Conservation (phyloP, 2,888 invertebrate genomes). For the Notodonta ziczac region DNA sequence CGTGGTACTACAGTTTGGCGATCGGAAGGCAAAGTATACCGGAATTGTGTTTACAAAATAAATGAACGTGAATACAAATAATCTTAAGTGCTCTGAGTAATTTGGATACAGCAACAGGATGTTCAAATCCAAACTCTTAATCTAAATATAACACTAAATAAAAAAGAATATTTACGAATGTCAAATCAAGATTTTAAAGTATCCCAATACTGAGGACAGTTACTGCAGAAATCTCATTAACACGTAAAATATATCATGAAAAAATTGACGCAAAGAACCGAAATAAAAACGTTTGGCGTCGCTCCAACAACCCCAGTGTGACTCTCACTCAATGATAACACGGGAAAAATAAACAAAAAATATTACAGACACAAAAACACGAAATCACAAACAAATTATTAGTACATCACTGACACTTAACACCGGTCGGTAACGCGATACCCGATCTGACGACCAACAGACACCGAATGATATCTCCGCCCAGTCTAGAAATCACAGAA, state of each 20-base stretch:
- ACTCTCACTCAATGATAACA: neutral
- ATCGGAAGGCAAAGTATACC: neutral
- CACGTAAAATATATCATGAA: neutral
- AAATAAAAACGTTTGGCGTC: neutral
- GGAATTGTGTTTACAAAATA: constrained; percentile 1
- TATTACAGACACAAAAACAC: neutral
- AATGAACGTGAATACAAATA: neutral
- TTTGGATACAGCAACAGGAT: no score
- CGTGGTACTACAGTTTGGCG: neutral
- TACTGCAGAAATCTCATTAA: neutral
- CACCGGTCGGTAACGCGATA: constrained; percentile 28
- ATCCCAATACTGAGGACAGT: neutral
- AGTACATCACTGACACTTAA: neutral
- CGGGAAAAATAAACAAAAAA: neutral
- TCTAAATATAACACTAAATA: no score
- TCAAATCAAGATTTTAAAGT: neutral
- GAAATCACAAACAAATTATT: neutral
- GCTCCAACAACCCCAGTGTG: neutral
- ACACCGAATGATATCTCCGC: constrained; percentile 50
- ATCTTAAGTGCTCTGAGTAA: no score
- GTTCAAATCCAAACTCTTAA: no score
- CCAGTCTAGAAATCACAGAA: constrained; percentile 44
- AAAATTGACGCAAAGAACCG: neutral
- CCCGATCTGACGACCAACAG: constrained; percentile 49
- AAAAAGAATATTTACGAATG: neutral